Base-by-base conservation (phyloP, 2,888 invertebrate genomes). In the Anodontia alba region DNA sequence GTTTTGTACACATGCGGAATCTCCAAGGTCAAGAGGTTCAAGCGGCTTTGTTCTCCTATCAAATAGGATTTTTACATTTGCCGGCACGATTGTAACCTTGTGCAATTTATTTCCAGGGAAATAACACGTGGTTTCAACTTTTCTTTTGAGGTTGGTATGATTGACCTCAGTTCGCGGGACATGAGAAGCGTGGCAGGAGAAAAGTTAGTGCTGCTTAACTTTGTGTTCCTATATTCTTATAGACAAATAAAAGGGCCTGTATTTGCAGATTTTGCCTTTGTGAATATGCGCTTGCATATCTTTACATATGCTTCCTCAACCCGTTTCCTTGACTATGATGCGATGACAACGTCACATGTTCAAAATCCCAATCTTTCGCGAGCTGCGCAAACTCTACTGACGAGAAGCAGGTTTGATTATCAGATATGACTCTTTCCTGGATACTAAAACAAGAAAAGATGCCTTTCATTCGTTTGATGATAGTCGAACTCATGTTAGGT, bases 381-480 rank as follows among this genome's bases (percentile, higher is more conserved):
- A 51, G 51, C 3, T 54, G 23, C 3, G 33, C n/a, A 54, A 51
- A 72, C 26, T 54, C 26, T 46, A 17, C 72, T 36, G 26, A 33
- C 5, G 51, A 33, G 33, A 29, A 54, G n/a, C 33, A 51, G 1
- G 51, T 42, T 23, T 46, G 26, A 54, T 72, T 51, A 51, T 72
- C 51, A 36, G 33, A 31, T 23, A 71, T 71, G 12, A 71, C 71
- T 23, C 33, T 72, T 51, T 72, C 54, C 29, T 36, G 72, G 33
- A 72, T 51, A 7, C 72, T 33, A n/a, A 72, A 17, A 12, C 73
- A 54, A 12, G 51, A 36, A 54, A 69, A 73, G 26, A 66, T 49
- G 26, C 51, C 49, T 67, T 72, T 72, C 31, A 77, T 62, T 10
- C 26, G 51, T 36, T 73, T 31, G 42, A 79, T 57, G 20, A 79